A percentile compares a stretch with the other conserved stretches of the same genome.
Conservation (phyloP, 2,113 vertebrate genomes). For the Corythornis cristatus region DNA sequence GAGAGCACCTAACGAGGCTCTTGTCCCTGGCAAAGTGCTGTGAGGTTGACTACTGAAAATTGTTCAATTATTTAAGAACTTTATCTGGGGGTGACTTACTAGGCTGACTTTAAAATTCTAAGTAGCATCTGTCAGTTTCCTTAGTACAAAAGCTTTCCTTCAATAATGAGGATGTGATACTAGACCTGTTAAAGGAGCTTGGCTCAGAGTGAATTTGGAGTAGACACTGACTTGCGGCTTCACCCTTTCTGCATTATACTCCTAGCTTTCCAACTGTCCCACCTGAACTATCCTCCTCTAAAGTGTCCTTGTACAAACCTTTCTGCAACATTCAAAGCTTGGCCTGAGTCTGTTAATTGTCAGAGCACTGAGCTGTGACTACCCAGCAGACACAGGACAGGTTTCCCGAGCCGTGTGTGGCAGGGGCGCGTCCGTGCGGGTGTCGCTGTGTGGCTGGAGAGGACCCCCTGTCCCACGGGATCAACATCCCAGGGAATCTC, state of each 20-base stretch:
- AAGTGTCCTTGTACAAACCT: background rate
- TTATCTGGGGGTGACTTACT: background rate
- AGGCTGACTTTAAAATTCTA: background rate
- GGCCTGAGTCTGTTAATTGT: background rate
- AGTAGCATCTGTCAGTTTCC: background rate
- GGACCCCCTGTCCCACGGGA: background rate
- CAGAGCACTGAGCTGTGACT: background rate
- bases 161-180: background rate
- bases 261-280: background rate
- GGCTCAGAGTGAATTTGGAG: background rate
- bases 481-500: fast-evolving
- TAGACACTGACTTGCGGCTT: background rate
- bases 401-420: fast-evolving
- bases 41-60: background rate
- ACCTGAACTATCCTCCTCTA: background rate
- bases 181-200: background rate
- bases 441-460: background rate
- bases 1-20: background rate
- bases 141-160: background rate
- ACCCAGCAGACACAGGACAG: fast-evolving
- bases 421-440: fast-evolving
- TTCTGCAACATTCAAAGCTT: fast-evolving
- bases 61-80: background rate
- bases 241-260: background rate
- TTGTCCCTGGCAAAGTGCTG: background rate